Conservation (phyloP, 1,140 invertebrate genomes). For the Streblospio benedicti region DNA sequence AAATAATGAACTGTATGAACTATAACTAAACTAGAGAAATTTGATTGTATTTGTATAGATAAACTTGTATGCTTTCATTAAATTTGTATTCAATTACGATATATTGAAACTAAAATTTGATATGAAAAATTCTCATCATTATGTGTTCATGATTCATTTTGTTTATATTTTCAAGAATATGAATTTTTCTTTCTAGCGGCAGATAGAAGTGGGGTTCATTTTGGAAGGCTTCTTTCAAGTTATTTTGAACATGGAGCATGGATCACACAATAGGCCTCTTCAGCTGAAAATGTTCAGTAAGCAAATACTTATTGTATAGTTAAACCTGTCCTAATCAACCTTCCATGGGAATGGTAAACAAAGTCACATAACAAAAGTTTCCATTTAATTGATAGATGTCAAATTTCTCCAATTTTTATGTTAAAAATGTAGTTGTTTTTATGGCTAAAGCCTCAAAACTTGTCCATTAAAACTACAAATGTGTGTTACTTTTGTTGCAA, state of each 20-base stretch:
- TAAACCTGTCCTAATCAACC: too few relatives aligned
- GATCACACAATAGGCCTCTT: conserved; percentile 20
- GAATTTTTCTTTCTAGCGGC: conserved; percentile 45
- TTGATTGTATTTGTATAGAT: not conserved
- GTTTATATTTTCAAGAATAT: conserved; percentile 10
- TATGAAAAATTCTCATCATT: not conserved
- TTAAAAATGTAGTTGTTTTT: not conserved
- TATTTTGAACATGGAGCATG: conserved; percentile 25
- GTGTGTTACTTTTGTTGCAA: too few relatives aligned
- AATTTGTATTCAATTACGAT: not conserved
- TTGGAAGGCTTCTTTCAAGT: conserved; percentile 51
- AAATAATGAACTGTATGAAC: not conserved
- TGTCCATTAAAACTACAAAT: too few relatives aligned
- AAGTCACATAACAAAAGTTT: too few relatives aligned
- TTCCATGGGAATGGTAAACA: too few relatives aligned
- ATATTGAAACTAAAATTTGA: not conserved
- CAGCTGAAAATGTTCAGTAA: conserved; percentile 19
- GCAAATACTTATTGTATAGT: too few relatives aligned
- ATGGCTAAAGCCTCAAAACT: too few relatives aligned
- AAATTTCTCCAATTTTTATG: too few relatives aligned
- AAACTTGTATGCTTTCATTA: not conserved
- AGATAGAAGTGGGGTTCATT: conserved; percentile 54
- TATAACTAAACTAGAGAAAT: not conserved
- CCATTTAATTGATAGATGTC: too few relatives aligned
- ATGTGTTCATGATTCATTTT: not conserved